Evolutionary conservation across 2,888 invertebrate species (phyloP).

Genomic region (Drosophila tripunctata): DNA sequence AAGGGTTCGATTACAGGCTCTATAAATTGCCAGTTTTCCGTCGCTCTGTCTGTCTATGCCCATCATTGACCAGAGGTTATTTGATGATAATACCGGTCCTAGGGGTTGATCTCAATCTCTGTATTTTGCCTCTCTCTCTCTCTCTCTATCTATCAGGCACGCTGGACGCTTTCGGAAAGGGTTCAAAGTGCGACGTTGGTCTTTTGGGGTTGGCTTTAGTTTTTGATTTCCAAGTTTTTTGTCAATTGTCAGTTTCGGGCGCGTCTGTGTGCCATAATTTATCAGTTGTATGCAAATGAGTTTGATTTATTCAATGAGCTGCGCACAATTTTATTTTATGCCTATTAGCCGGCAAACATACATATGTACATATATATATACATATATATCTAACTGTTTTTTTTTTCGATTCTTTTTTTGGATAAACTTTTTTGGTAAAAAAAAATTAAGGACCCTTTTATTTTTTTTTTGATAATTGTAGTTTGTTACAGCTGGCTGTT

Average conservation of each 20-base stretch:
- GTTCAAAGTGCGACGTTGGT: constrained; percentile 37
- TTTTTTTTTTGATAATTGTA: constrained; percentile 35
- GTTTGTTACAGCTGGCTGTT: constrained; percentile 50
- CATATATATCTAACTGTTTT: constrained; percentile 2
- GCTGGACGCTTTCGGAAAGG: constrained; percentile 41
- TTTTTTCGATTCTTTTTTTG: constrained; percentile 11
- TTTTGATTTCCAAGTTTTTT: constrained; percentile 19
- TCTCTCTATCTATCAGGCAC: background rate
- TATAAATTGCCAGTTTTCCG: constrained; percentile 27
- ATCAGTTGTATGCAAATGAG: constrained; percentile 78
- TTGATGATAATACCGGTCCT: constrained; percentile 12
- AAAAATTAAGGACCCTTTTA: constrained; percentile 21
- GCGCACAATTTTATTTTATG: constrained; percentile 70
- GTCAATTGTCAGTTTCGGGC: constrained; percentile 65
- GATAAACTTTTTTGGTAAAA: constrained; percentile 1
- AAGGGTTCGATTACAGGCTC: constrained; percentile 41
- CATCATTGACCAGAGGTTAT: constrained; percentile 42
- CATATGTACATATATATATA: constrained; percentile 19
- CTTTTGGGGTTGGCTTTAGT: constrained; percentile 50
- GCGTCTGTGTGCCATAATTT: constrained; percentile 64
- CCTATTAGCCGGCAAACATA: constrained; percentile 46
- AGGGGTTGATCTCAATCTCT: constrained; percentile 26
- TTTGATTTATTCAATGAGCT: constrained; percentile 80
- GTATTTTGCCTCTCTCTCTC: background rate
- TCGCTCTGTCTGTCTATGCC: background rate